These are phyloP conservation scores for Leptopilina clavipes DNA, from an alignment of 1,140 invertebrate genomes.

Conservation along the genomic window DNA sequence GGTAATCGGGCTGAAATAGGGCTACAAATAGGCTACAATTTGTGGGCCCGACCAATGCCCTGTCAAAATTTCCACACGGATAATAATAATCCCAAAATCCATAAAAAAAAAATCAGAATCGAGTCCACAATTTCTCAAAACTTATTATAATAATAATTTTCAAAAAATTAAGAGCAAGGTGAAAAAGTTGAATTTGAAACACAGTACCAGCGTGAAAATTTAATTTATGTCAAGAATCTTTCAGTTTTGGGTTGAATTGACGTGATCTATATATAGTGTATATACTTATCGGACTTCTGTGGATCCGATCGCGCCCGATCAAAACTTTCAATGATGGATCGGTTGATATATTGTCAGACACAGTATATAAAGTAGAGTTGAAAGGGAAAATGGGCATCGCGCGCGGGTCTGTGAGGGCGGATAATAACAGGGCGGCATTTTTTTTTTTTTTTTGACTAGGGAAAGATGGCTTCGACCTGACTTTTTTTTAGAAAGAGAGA, in stretches of 20 bases:
- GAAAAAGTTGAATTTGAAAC: too few species aligned
- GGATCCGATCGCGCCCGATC: slow-evolving; percentile 54
- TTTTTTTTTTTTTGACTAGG: slow-evolving; percentile 47
- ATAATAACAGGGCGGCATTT: slow-evolving; percentile 74
- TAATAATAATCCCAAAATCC: too few species aligned
- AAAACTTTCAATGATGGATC: slow-evolving; percentile 69
- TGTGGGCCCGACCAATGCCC: too few species aligned
- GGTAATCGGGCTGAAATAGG: too few species aligned
- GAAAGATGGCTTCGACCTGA: slow-evolving; percentile 47
- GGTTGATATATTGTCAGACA: slow-evolving; percentile 68
- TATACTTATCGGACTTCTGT: slow-evolving; percentile 68
- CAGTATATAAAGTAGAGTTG: slow-evolving; percentile 59
- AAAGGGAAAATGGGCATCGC: slow-evolving; percentile 70
- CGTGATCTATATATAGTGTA: slow-evolving; percentile 62
- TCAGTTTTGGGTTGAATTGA: slow-evolving; percentile 54
- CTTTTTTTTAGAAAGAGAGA: slow-evolving; percentile 16
- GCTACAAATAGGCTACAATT: too few species aligned
- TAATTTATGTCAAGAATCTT: slow-evolving; percentile 55
- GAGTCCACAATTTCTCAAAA: too few species aligned
- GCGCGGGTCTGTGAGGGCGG: slow-evolving; percentile 65
- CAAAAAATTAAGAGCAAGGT: too few species aligned
- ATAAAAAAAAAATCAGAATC: too few species aligned
- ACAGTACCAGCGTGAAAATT: slow-evolving; percentile 44
- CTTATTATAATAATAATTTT: too few species aligned
- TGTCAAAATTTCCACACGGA: too few species aligned